phyloP scores from a whole-genome alignment of 2,113 vertebrate genomes.

The Neogobius melanostomus region DNA sequence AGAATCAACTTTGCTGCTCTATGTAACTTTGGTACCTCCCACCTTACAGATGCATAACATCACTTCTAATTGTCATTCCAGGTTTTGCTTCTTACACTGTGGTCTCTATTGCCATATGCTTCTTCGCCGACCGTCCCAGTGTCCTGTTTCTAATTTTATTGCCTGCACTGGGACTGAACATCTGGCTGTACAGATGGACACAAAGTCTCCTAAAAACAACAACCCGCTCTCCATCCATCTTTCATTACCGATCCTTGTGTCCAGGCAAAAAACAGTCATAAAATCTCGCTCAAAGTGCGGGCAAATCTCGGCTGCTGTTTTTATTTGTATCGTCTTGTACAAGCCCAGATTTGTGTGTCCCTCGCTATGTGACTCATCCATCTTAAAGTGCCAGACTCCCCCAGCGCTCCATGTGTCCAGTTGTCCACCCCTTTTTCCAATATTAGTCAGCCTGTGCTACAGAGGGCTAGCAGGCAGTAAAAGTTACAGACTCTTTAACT shows the following conservation, averaged over 20 bases:
- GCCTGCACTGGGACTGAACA: slow-evolving; percentile 32
- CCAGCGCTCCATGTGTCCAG: slow-evolving; percentile 31
- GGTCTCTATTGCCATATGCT: slow-evolving; percentile 36
- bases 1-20: too few species aligned
- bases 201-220: slow-evolving; percentile 41
- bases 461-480: slow-evolving; percentile 7
- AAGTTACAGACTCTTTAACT: background rate
- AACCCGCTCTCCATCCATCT: slow-evolving; percentile 34
- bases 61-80: background rate
- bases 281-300: slow-evolving; percentile 45
- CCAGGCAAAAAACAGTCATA: slow-evolving; percentile 28
- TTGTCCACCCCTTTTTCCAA: slow-evolving; percentile 27
- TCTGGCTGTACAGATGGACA: slow-evolving; percentile 62
- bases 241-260: slow-evolving; percentile 31
- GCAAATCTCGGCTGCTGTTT: slow-evolving; percentile 32
- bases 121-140: slow-evolving; percentile 27
- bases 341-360: slow-evolving; percentile 8
- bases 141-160: slow-evolving; percentile 54
- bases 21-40: too few species aligned
- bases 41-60: background rate
- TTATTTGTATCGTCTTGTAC: slow-evolving; percentile 12
- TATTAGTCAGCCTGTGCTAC: slow-evolving; percentile 17
- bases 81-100: background rate
- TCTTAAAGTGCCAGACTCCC: slow-evolving; percentile 38
- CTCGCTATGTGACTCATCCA: slow-evolving; percentile 42